phyloP scores from a whole-genome alignment of 1,140 invertebrate genomes.

The Prorops nasuta region DNA sequence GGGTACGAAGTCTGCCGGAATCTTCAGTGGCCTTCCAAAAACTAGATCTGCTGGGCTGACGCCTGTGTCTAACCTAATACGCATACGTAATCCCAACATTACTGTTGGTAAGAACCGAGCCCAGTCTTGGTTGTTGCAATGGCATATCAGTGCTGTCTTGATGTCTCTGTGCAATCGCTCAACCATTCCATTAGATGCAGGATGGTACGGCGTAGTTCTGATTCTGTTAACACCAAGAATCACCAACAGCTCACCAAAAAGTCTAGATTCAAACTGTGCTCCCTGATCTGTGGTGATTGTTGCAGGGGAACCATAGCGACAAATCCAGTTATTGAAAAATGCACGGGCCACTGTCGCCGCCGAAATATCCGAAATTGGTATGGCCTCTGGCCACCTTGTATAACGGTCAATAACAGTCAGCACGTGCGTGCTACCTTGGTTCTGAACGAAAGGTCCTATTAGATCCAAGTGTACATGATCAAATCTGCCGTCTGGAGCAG shows the following conservation, averaged over 20 bases:
- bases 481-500: background rate
- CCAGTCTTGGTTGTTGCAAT: background rate
- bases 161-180: background rate
- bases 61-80: slow-evolving; percentile 24
- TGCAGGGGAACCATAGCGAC: background rate
- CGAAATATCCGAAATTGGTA: background rate
- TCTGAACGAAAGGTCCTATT: slow-evolving; percentile 20
- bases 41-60: slow-evolving; percentile 26
- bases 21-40: background rate
- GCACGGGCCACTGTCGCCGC: background rate
- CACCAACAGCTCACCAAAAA: background rate
- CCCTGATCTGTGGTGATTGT: slow-evolving; percentile 1
- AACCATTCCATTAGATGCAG: slow-evolving; percentile 1
- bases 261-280: too few relatives aligned
- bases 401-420: background rate
- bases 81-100: slow-evolving; percentile 16
- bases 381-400: background rate
- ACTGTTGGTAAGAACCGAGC: slow-evolving; percentile 14
- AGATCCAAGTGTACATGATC: too few relatives aligned
- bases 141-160: background rate
- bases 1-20: slow-evolving; percentile 32
- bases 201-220: too few relatives aligned
- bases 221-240: background rate
- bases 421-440: background rate
- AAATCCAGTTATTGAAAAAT: background rate